Evolutionary conservation across 2,113 vertebrate genomes (phyloP).

Genomic region (Dipodomys spectabilis): DNA sequence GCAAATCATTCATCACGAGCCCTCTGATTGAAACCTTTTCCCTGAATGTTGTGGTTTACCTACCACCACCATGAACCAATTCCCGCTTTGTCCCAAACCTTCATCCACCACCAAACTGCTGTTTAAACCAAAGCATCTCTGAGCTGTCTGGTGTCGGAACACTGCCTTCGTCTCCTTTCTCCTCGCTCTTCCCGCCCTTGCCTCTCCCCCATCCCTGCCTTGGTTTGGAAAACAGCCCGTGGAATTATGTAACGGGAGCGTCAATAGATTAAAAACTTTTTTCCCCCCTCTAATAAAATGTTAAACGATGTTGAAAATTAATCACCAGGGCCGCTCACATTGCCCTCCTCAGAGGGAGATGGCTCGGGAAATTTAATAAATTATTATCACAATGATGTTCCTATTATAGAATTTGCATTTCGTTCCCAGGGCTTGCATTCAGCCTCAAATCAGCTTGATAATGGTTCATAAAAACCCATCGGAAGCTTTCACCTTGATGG

Average conservation of each 20-base stretch:
- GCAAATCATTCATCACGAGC: no score
- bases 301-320: conserved; percentile 80
- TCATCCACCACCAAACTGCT: neutral
- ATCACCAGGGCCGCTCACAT: conserved; percentile 60
- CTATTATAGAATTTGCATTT: conserved; percentile 78
- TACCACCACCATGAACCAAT: neutral
- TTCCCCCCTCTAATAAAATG: conserved; percentile 77
- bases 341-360: conserved; percentile 72
- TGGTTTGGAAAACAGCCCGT: conserved; percentile 41
- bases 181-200: accelerated
- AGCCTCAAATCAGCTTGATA: conserved; percentile 37
- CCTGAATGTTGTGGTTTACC: accelerated
- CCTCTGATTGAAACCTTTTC: neutral
- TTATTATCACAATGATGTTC: conserved; percentile 79
- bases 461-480: conserved; percentile 65
- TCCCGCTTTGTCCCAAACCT: neutral
- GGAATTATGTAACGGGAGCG: conserved; percentile 48
- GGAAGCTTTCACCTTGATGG: neutral
- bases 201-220: no score
- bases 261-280: conserved; percentile 69
- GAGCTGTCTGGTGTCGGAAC: neutral
- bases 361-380: conserved; percentile 80
- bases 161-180: neutral
- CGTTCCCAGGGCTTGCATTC: conserved; percentile 54
- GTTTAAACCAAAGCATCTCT: neutral